phyloP scores from a whole-genome alignment of 2,888 invertebrate genomes.

The Oxyteleia sp. region DNA sequence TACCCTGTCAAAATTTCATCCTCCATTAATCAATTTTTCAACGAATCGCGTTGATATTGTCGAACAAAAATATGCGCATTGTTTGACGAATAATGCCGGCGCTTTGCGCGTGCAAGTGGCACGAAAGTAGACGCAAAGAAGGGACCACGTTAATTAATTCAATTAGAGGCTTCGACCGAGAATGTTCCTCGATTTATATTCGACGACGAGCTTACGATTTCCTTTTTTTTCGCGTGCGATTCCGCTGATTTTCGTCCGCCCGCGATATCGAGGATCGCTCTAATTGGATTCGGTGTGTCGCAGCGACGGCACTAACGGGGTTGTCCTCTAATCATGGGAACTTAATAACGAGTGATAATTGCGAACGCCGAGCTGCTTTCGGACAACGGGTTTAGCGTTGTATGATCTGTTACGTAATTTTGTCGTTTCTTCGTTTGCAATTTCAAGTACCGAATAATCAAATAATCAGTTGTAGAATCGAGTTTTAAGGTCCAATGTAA shows the following conservation, averaged over 20 bases:
- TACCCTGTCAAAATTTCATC: constrained; percentile 3
- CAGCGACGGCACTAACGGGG: neutral
- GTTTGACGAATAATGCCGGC: constrained; percentile 44
- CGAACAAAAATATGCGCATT: constrained; percentile 10
- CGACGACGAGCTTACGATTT: constrained; percentile 38
- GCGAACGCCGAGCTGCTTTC: neutral
- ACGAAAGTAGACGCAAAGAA: constrained; percentile 43
- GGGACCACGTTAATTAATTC: constrained; percentile 65
- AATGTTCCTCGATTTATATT: constrained; percentile 53
- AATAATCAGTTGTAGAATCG: too few relatives aligned
- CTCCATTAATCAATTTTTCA: neutral
- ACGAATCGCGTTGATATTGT: neutral
- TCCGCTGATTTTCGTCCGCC: constrained; percentile 45
- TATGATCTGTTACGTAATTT: neutral
- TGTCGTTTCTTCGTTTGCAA: too few relatives aligned
- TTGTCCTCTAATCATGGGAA: constrained; percentile 21
- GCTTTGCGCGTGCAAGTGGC: constrained; percentile 29
- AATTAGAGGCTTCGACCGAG: constrained; percentile 47
- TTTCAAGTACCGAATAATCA: too few relatives aligned
- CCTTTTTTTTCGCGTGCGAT: constrained; percentile 36
- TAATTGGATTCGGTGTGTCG: constrained; percentile 54
- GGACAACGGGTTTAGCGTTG: neutral
- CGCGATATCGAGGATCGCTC: constrained; percentile 39
- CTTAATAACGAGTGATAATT: constrained; percentile 37
- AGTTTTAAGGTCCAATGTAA: too few relatives aligned